Evolutionary conservation across 2,797 vertebrate genomes (phyloP).

Genomic region (Taeniopygia guttata): DNA sequence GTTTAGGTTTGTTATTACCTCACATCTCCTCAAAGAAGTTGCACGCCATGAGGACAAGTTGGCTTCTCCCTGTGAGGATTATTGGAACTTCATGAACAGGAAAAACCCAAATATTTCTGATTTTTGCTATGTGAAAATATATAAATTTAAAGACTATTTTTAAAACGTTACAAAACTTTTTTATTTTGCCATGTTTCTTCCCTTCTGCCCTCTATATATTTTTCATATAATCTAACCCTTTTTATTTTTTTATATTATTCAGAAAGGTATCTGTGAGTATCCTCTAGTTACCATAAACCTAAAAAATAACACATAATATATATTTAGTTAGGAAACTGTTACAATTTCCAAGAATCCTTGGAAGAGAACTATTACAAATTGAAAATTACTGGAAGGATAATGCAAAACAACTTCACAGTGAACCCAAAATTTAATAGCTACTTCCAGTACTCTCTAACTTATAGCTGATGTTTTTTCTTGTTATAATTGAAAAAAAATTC

Average conservation of each 20-base stretch:
- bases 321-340: background rate
- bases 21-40: background rate
- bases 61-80: background rate
- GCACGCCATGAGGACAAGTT: background rate
- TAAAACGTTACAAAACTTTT: background rate
- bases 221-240: background rate
- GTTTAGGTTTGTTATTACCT: background rate
- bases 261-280: background rate
- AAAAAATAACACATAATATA: background rate
- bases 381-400: background rate
- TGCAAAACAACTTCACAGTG: background rate
- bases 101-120: background rate
- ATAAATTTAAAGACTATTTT: background rate
- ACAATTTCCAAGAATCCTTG: background rate
- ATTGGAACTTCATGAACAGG: background rate
- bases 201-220: accelerated
- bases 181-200: background rate
- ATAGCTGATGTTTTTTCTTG: background rate
- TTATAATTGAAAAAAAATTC: background rate
- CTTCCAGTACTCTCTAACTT: background rate
- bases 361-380: background rate
- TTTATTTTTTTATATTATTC: background rate
- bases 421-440: background rate
- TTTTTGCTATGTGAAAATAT: background rate
- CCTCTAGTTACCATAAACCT: background rate